Evolutionary conservation across 2,113 vertebrate genomes (phyloP).

Genomic region (Scytalopus superciliaris): DNA sequence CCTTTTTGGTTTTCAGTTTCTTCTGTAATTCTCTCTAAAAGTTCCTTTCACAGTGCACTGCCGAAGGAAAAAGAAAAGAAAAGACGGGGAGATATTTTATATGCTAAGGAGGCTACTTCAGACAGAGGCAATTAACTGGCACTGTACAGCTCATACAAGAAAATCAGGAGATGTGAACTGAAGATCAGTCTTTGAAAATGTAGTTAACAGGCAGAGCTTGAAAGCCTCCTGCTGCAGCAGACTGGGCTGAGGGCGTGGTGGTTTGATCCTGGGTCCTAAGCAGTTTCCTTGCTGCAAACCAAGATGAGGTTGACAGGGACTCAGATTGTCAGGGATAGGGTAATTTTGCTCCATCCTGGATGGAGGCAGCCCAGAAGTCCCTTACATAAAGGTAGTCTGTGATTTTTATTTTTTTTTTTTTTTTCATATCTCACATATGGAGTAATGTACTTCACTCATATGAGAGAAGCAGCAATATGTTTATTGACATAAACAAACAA

Average conservation of each 20-base stretch:
- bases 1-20: background rate
- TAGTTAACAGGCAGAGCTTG: background rate
- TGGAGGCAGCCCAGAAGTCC: background rate
- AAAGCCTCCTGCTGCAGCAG: background rate
- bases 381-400: background rate
- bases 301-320: background rate
- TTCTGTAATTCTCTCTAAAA: background rate
- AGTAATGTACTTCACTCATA: background rate
- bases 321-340: background rate
- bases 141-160: background rate
- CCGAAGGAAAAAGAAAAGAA: background rate
- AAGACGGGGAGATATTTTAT: background rate
- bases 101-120: constrained; percentile 9
- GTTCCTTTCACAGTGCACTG: background rate
- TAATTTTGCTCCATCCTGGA: background rate
- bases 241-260: background rate
- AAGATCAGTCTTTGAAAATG: constrained; percentile 8
- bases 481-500: background rate
- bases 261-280: background rate
- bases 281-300: background rate
- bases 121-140: constrained; percentile 6
- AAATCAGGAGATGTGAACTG: background rate
- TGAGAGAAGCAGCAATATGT: background rate
- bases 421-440: rapidly evolving
- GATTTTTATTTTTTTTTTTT: background rate